phyloP scores from a whole-genome alignment of 2,888 invertebrate species.

The Epinotia nisella region DNA sequence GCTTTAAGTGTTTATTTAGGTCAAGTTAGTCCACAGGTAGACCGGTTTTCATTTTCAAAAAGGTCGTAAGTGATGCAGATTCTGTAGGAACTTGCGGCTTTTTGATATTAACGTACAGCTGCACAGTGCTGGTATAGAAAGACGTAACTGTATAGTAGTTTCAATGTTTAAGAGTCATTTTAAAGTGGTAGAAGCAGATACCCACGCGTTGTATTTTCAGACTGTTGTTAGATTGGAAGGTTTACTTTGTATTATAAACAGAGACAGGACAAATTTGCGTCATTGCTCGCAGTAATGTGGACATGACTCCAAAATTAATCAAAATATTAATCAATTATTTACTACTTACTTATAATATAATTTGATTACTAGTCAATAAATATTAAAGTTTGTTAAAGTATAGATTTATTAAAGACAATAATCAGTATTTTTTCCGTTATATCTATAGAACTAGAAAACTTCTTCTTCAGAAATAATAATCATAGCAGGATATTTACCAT shows the following conservation, averaged over 20 bases:
- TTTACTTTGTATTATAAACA: background rate
- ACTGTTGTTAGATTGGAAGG: background rate
- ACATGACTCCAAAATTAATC: too few relatives aligned
- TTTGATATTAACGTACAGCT: background rate
- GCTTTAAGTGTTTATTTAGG: slow-evolving; percentile 40
- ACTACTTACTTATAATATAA: too few relatives aligned
- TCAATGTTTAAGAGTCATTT: background rate
- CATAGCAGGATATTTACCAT: too few relatives aligned
- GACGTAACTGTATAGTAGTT: background rate
- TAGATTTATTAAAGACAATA: too few relatives aligned
- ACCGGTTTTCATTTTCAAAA: background rate
- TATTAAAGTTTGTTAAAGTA: too few relatives aligned
- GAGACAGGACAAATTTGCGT: too few relatives aligned
- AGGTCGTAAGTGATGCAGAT: background rate
- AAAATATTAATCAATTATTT: too few relatives aligned
- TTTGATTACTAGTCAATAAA: too few relatives aligned
- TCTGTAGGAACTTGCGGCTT: background rate
- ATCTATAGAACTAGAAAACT: too few relatives aligned
- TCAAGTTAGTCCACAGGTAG: slow-evolving; percentile 25
- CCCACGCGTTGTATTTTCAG: slow-evolving; percentile 8
- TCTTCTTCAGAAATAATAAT: too few relatives aligned
- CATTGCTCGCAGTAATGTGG: too few relatives aligned
- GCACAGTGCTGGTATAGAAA: background rate
- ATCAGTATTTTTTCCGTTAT: too few relatives aligned
- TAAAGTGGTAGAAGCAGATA: background rate